Percentiles rank a stretch among this genome's conserved stretches.
phyloP scores from a whole-genome alignment of 92 coral and sea anemone genomes.

The Porites evermanni region DNA sequence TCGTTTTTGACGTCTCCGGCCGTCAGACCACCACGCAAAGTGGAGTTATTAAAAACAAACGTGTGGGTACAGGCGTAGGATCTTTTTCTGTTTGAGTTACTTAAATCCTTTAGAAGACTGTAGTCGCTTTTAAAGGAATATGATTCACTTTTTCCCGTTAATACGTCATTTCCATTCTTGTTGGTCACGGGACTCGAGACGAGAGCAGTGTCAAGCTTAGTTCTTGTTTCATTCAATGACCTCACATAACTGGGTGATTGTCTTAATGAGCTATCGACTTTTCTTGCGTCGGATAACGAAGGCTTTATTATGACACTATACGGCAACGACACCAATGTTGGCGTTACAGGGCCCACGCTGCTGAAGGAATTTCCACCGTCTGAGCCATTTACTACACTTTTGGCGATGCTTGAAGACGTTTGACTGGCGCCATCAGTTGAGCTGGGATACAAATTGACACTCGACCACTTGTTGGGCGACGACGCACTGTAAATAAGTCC shows the following conservation, averaged over 20 bases:
- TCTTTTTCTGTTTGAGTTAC: slow-evolving; percentile 16
- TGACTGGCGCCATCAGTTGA: neutral
- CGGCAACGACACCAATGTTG: neutral
- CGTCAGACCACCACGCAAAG: slow-evolving; percentile 69
- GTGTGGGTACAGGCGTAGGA: slow-evolving; percentile 74
- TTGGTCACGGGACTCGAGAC: neutral
- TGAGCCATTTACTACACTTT: neutral
- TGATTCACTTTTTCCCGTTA: neutral
- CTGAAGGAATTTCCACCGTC: no score
- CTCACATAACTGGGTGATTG: neutral
- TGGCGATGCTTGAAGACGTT: neutral
- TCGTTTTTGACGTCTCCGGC: slow-evolving; percentile 74
- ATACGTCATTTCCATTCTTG: neutral
- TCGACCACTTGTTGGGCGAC: neutral
- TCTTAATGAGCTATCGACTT: neutral
- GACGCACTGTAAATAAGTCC: neutral
- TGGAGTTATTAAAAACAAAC: slow-evolving; percentile 74
- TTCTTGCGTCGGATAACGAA: neutral
- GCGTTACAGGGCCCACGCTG: neutral
- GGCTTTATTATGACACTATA: neutral
- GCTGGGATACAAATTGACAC: neutral
- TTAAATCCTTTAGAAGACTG: slow-evolving; percentile 20
- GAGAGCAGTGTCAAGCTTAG: neutral
- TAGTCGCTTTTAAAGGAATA: slow-evolving; percentile 40
- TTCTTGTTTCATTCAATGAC: neutral